Percentiles rank a stretch among this genome's conserved stretches.
Conservation (phyloP, 2,797 vertebrate species). For the Pterois miles region DNA sequence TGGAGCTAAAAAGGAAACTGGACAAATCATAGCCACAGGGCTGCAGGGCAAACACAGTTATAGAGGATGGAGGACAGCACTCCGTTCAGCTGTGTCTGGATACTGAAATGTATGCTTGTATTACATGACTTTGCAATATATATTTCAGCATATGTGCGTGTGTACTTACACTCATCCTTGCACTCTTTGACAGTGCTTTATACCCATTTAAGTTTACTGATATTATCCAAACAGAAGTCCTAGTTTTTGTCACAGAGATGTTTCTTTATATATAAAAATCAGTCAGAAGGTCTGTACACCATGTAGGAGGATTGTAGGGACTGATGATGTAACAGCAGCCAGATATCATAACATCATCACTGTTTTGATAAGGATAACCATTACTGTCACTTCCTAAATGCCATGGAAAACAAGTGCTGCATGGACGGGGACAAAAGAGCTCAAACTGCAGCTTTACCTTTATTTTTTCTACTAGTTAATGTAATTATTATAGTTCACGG, state of each 20-base stretch:
- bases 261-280: not conserved
- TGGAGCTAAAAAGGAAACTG: constrained; percentile 75
- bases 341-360: constrained; percentile 49
- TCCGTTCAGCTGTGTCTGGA: constrained; percentile 33
- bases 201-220: not conserved
- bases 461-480: not conserved
- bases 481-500: not conserved
- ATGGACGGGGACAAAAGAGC: not conserved
- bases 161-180: too few species aligned
- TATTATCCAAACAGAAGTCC: not conserved
- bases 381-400: constrained; percentile 55
- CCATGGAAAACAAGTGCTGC: constrained; percentile 6
- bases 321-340: constrained; percentile 62
- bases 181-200: not conserved
- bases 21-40: constrained; percentile 69
- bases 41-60: constrained; percentile 31
- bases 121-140: not conserved
- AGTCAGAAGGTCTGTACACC: constrained; percentile 6
- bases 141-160: not conserved
- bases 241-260: not conserved
- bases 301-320: constrained; percentile 9
- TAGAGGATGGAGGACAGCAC: constrained; percentile 40
- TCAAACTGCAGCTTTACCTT: not conserved
- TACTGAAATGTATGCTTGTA: constrained; percentile 4
- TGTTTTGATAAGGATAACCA: constrained; percentile 14